Evolutionary conservation across 2,113 vertebrate species (phyloP), one percentile per base, ranked within the genome.

Genomic region (Microtus ochrogaster): DNA sequence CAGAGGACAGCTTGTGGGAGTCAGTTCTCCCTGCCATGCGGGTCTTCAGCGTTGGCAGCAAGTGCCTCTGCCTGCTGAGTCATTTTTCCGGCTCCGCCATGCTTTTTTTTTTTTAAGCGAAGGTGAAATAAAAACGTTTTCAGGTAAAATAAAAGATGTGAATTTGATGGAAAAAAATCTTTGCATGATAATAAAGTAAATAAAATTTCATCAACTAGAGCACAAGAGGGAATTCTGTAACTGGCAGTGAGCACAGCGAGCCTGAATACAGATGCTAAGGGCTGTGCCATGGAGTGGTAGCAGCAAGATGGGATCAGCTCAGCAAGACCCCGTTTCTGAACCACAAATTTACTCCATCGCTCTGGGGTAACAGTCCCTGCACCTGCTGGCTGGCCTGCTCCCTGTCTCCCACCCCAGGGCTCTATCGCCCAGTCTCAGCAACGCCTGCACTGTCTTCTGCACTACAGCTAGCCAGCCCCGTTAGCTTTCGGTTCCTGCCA

Each of bases 371-470:
- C 36, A 86, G 87, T 83, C 28, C 90, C 90, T 92, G 58, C 47
- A 36, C 10, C 52, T 92, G 33, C 96, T 65, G 55, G 58, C 78
- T 70, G 55, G 49, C 82, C 81, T 66, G 55, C 90, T 96, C 30
- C 65, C 13, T 39, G 63, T 86, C 66, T 74, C 84, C 81, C 66
- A n/a, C 44, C n/a, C 63, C 16, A 26, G 39, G 72, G 12, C 13
- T 7, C 2, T 24, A 14, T 7, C 3, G 16, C 85, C 47, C 24
- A 92, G 16, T 22, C 74, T 17, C 30, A 24, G 84, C 19, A 26
- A 58, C 22, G 61, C 41, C 63, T 17, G 5, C 41, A 63, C n/a
- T 21, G 4, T 65, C 89, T 84, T 47, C 91, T 24, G 55, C 41
- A 63, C 70, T 44, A 52, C 14, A 86, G 79, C 49, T 44, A 9